Conservation (phyloP, 2,113 vertebrate species). For the Pelmatolapia mariae region DNA sequence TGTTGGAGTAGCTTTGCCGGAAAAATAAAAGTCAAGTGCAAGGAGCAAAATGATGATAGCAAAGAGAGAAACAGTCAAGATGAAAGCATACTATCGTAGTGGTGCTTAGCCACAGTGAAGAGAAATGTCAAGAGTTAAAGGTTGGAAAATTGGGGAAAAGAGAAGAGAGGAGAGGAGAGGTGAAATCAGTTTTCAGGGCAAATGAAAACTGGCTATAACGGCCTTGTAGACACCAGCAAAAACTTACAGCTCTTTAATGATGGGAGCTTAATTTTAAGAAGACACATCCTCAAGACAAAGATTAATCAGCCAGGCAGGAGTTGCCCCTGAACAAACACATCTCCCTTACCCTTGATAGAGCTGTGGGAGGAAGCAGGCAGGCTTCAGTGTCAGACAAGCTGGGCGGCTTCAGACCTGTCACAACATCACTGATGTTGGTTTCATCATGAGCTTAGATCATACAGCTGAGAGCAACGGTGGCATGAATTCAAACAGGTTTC, state of each 20-base stretch:
- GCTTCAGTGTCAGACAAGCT: not conserved
- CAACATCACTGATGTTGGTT: not conserved
- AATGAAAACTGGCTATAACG: slow-evolving; percentile 33
- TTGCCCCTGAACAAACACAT: not conserved
- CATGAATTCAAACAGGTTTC: slow-evolving; percentile 14
- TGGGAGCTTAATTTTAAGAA: not conserved
- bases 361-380: not conserved
- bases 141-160: not conserved
- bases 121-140: not conserved
- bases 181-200: slow-evolving; percentile 13
- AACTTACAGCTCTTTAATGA: not conserved
- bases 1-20: not conserved
- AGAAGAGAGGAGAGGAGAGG: not conserved
- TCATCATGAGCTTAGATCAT: not conserved
- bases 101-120: not conserved
- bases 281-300: not conserved
- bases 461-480: not conserved
- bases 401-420: not conserved
- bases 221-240: not conserved
- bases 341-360: not conserved
- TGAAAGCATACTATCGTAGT: not conserved
- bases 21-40: not conserved
- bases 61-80: not conserved
- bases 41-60: not conserved
- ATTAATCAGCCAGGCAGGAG: slow-evolving; percentile 6